phyloP scores from a whole-genome alignment of 2,888 invertebrate species.

The Melitaea athalia region DNA sequence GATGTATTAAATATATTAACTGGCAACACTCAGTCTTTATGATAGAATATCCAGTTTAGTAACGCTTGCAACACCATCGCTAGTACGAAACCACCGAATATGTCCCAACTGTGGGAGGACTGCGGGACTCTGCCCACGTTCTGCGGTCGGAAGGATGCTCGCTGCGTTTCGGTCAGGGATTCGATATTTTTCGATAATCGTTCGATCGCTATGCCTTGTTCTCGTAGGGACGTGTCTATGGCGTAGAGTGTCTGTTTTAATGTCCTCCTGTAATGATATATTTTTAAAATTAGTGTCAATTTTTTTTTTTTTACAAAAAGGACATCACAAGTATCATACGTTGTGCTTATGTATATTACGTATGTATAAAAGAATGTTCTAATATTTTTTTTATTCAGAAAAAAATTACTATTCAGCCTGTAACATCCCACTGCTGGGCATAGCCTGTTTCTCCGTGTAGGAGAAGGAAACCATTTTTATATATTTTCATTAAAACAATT shows the following conservation, averaged over 20 bases:
- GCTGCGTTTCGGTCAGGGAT: slow-evolving; percentile 51
- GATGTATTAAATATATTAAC: slow-evolving; percentile 39
- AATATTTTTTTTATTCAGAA: no score
- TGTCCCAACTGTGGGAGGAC: slow-evolving; percentile 63
- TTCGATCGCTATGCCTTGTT: slow-evolving; percentile 76
- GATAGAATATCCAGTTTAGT: slow-evolving; percentile 68
- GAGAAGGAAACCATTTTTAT: no score
- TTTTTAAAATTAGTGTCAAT: no score
- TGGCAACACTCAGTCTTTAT: slow-evolving; percentile 60
- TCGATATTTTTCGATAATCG: slow-evolving; percentile 60
- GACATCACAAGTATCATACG: no score
- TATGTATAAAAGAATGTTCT: no score
- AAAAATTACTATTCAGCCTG: no score
- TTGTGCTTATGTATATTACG: no score
- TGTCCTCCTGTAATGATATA: slow-evolving; percentile 60
- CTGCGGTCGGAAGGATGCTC: slow-evolving; percentile 47
- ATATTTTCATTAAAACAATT: no score
- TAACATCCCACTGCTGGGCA: no score
- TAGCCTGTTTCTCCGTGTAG: no score
- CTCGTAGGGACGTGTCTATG: slow-evolving; percentile 76
- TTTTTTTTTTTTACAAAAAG: no score
- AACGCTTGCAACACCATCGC: slow-evolving; percentile 69
- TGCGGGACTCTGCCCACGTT: slow-evolving; percentile 51
- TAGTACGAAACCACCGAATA: slow-evolving; percentile 67
- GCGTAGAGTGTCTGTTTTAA: slow-evolving; percentile 73